A percentile compares a stretch with the other conserved stretches of the same genome.
phyloP scores from a whole-genome alignment of 2,888 invertebrate species.

The Dasypogon diadema region DNA sequence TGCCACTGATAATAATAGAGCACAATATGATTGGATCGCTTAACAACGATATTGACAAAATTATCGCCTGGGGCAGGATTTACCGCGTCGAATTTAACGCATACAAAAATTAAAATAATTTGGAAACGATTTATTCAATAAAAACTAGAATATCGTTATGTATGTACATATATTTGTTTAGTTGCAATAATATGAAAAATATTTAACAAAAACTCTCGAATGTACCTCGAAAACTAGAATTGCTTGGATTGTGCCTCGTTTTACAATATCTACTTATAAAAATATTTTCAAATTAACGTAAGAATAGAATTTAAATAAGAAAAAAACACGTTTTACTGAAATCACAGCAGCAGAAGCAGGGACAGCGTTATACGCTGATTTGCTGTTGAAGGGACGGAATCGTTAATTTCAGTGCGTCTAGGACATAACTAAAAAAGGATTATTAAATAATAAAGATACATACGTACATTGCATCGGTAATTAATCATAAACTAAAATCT shows the following conservation, averaged over 20 bases:
- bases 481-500: constrained; percentile 40
- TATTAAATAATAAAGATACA: constrained; percentile 25
- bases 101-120: no score
- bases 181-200: constrained; percentile 34
- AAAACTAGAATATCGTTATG: constrained; percentile 21
- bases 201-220: constrained; percentile 14
- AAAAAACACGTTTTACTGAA: constrained; percentile 40
- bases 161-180: constrained; percentile 17
- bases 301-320: constrained; percentile 25
- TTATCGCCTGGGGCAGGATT: no score
- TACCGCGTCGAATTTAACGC: no score
- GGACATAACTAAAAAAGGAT: neutral
- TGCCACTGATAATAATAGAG: no score
- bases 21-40: no score
- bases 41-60: no score
- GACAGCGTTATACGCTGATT: constrained; percentile 10
- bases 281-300: neutral
- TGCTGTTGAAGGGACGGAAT: constrained; percentile 36
- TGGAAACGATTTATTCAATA: constrained; percentile 11
- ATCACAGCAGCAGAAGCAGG: constrained; percentile 34
- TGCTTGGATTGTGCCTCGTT: constrained; percentile 22
- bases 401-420: constrained; percentile 30
- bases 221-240: constrained; percentile 17
- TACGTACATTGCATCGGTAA: constrained; percentile 21
- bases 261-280: neutral